Evolutionary conservation across 2,888 invertebrate genomes (phyloP).

Genomic region (Listrodromus nycthemerus): DNA sequence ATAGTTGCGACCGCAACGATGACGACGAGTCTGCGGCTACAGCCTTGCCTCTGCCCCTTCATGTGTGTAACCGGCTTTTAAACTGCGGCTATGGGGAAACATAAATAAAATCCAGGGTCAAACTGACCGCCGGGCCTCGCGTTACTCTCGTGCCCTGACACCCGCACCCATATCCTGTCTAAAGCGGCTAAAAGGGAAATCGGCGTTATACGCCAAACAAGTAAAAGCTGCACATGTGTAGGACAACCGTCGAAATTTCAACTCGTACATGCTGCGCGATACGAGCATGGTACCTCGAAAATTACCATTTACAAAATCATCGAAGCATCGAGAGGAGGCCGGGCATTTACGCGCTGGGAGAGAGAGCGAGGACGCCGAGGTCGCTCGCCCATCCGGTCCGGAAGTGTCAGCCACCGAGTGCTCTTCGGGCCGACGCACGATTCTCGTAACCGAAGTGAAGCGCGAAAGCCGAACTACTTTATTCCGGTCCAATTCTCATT

Average conservation of each 20-base stretch:
- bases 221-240: background rate
- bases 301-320: constrained; percentile 69
- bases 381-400: constrained; percentile 73
- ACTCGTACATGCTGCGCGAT: constrained; percentile 21
- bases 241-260: constrained; percentile 38
- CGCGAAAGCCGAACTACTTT: constrained; percentile 74
- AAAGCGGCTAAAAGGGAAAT: constrained; percentile 41
- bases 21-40: constrained; percentile 58
- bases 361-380: constrained; percentile 37
- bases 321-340: constrained; percentile 47
- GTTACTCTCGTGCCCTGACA: constrained; percentile 64
- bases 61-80: constrained; percentile 75
- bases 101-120: constrained; percentile 80
- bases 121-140: constrained; percentile 72
- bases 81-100: constrained; percentile 76
- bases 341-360: background rate
- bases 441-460: constrained; percentile 65
- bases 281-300: constrained; percentile 55
- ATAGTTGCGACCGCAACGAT: constrained; percentile 9
- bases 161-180: constrained; percentile 72
- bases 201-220: constrained; percentile 9
- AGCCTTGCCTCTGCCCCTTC: constrained; percentile 67
- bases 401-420: constrained; percentile 65
- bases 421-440: constrained; percentile 29
- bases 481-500: constrained; percentile 74